These are phyloP conservation scores for Drosophila sproati DNA, from an alignment of 1,140 invertebrate genomes.

Conservation along the genomic window DNA sequence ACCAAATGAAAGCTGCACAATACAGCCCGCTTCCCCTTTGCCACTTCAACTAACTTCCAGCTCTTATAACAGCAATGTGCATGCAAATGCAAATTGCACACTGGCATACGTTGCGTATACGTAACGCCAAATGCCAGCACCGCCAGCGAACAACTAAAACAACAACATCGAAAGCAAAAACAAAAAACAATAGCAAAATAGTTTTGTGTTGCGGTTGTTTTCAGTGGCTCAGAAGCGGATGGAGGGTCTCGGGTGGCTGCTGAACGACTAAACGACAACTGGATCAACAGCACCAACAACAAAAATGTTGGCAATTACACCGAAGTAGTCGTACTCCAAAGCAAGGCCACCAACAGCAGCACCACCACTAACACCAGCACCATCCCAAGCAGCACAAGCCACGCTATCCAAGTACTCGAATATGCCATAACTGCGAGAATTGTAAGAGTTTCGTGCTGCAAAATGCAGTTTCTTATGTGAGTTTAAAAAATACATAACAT, in stretches of 20 bases:
- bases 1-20: conserved; percentile 44
- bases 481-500: conserved; percentile 62
- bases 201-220: conserved; percentile 81
- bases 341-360: conserved; percentile 26
- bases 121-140: conserved; percentile 72
- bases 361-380: conserved; percentile 8
- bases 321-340: conserved; percentile 52
- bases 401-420: conserved; percentile 29
- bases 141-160: conserved; percentile 34
- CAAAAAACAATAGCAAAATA: conserved; percentile 61
- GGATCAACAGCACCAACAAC: conserved; percentile 40
- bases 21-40: neutral
- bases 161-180: conserved; percentile 18
- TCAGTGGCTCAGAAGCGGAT: conserved; percentile 57
- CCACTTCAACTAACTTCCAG: conserved; percentile 5
- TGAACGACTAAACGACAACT: conserved; percentile 46
- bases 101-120: conserved; percentile 76
- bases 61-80: conserved; percentile 68
- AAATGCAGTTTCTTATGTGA: conserved; percentile 56
- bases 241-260: conserved; percentile 13
- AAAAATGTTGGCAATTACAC: conserved; percentile 69
- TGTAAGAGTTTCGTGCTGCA: conserved; percentile 54
- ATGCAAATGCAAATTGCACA: conserved; percentile 78
- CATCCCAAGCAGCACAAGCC: conserved; percentile 4
- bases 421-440: conserved; percentile 16